Base-by-base conservation (phyloP, 2,113 vertebrate genomes). In the Gymnogyps californianus region DNA sequence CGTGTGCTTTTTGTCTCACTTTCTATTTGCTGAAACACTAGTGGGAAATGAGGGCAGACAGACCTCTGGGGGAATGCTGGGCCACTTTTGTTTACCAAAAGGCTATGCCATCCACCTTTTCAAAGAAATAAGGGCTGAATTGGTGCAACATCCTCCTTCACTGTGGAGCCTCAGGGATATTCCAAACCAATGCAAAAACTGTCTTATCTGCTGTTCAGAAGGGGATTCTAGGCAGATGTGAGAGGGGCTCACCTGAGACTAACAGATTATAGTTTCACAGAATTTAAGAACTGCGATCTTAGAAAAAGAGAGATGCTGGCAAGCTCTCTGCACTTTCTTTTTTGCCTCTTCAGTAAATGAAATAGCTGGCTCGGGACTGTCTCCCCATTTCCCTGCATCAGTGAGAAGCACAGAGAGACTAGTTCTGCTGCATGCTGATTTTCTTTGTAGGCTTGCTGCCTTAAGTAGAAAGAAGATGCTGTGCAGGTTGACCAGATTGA, bases 391-490 rank as follows among this genome's bases (percentile, higher is more conserved):
- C 25, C 65, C 26, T 89, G 70, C 55, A 49, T 55, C 71, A 64
- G 49, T 90, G 62, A 74, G 58, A 67, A 89, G 66, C 49, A 74
- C 44, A 80, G 61, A 82, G 67, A 58, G 57, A 31, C 57, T 57
- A 61, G 46, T 65, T 72, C 66, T 87, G 52, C 72, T 93, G 93
- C 91, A 88, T 95, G 72, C 91, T 87, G 85, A 91, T 91, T 87
- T 87, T 70, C 46, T 72, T 10, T 40, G 47, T 44, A 42, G 52
- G 36, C 54, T 96, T 79, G 54, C 77, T 83, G 46, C 34, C 36
- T 49, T 24, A 18, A 83, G 25, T 54, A 83, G 75, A 91, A 91
- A 84, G 57, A 71, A 61, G 62, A 19, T 70, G 46, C 36, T 47
- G 16, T 65, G 70, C 57, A 79, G 57, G n/a, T 87, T 91, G 79